These are phyloP conservation scores for Ophthalmolycus amberensis DNA, from an alignment of 2,113 vertebrate species.

Conservation along the genomic window DNA sequence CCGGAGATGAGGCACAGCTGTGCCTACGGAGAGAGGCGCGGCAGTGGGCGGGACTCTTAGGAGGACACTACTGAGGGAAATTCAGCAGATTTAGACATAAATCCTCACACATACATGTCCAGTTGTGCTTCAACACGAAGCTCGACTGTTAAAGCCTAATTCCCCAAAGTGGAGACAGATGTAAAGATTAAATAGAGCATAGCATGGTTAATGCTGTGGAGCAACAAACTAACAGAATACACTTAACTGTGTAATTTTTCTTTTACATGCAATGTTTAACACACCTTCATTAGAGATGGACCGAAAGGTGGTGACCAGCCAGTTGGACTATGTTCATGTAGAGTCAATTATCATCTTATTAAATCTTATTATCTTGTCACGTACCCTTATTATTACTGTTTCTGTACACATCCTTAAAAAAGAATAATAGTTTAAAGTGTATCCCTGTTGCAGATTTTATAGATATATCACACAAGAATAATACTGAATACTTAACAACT, in stretches of 20 bases:
- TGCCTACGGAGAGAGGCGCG: too few relatives aligned
- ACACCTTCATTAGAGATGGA: constrained; percentile 5
- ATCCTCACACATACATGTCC: too few relatives aligned
- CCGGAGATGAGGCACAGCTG: too few relatives aligned
- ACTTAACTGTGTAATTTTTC: constrained; percentile 59
- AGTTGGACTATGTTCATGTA: not conserved
- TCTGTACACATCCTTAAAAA: not conserved
- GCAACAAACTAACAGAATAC: constrained; percentile 54
- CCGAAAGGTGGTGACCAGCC: not conserved
- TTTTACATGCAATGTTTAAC: constrained; percentile 55
- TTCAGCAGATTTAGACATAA: too few relatives aligned
- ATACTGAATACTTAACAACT: not conserved
- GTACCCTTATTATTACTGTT: not conserved
- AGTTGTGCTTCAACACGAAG: constrained; percentile 10
- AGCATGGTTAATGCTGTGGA: constrained; percentile 61
- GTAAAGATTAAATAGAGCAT: constrained; percentile 65
- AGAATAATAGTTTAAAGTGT: not conserved
- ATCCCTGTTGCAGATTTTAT: not conserved
- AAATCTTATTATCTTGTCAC: not conserved
- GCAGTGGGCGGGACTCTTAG: too few relatives aligned
- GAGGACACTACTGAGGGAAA: too few relatives aligned
- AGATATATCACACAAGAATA: not conserved
- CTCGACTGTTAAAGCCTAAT: constrained; percentile 12
- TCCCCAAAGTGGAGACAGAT: constrained; percentile 70
- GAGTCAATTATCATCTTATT: not conserved